A percentile compares a stretch with the other conserved stretches of the same genome.
Conservation (phyloP, 2,113 vertebrate species). For the Cnemophilus loriae region DNA sequence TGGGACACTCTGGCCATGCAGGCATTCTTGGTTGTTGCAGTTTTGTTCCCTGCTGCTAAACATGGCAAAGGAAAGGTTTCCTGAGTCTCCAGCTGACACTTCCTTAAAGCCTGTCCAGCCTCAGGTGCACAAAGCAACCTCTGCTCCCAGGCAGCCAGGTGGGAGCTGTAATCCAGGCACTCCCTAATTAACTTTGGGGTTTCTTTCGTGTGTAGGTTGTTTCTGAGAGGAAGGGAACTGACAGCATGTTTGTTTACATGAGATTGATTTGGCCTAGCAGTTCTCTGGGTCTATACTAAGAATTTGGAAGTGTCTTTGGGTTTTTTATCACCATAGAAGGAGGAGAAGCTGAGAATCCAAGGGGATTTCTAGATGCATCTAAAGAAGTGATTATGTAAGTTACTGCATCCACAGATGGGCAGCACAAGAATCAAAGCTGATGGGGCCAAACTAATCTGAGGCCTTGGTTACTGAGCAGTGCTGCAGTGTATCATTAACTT, state of each 20-base stretch:
- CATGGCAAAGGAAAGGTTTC: not conserved
- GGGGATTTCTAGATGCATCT: not conserved
- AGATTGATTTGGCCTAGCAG: not conserved
- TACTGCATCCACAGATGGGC: not conserved
- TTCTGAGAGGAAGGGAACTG: not conserved
- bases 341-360: not conserved
- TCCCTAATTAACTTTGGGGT: not conserved
- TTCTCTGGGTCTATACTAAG: not conserved
- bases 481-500: not conserved
- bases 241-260: not conserved
- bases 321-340: not conserved
- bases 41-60: not conserved
- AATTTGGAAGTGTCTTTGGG: not conserved
- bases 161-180: constrained; percentile 2
- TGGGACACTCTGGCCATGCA: not conserved
- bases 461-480: not conserved
- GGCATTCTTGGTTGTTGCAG: not conserved
- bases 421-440: not conserved
- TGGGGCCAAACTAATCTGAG: not conserved
- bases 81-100: not conserved
- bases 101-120: not conserved
- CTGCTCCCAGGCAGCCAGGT: constrained; percentile 36
- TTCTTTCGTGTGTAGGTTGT: not conserved
- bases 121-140: not conserved
- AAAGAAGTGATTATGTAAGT: not conserved